Evolutionary conservation across 2,888 invertebrate species (phyloP).

Genomic region (Pecten maximus): DNA sequence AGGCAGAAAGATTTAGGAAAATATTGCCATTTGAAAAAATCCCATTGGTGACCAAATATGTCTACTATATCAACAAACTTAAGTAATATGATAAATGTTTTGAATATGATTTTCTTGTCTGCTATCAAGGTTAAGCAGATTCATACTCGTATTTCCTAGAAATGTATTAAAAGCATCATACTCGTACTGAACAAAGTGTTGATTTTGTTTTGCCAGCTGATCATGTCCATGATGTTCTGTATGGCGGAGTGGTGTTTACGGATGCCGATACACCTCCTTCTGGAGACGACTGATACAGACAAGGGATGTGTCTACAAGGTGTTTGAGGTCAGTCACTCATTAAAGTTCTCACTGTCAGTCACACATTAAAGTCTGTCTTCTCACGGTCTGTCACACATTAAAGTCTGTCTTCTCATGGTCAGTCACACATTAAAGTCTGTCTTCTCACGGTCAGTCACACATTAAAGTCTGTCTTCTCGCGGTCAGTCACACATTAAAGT

Average conservation of each 20-base stretch:
- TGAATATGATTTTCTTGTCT: not conserved
- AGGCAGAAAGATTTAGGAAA: too few species aligned
- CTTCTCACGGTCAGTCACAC: not conserved
- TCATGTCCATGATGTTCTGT: conserved; percentile 92
- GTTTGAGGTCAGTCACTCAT: conserved; percentile 72
- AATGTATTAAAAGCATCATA: not conserved
- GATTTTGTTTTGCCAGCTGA: conserved; percentile 84
- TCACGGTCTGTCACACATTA: not conserved
- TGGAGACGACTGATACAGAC: conserved; percentile 83
- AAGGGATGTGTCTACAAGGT: conserved; percentile 79
- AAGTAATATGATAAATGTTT: too few species aligned
- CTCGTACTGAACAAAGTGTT: not conserved
- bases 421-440: not conserved
- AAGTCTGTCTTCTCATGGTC: too few species aligned
- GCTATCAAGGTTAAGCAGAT: not conserved
- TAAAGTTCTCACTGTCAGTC: too few species aligned
- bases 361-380: not conserved
- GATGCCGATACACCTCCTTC: conserved; percentile 85
- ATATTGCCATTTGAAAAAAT: too few species aligned
- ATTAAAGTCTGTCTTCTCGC: too few species aligned
- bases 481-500: not conserved
- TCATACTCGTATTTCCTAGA: not conserved
- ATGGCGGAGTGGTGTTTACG: conserved; percentile 97
- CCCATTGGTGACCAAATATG: too few species aligned
- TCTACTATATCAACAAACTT: too few species aligned